A percentile compares a stretch with the other conserved stretches of the same genome.
Conservation (phyloP, 53 echinoderm and acorn worm genomes). For the Holothuria leucospilota region DNA sequence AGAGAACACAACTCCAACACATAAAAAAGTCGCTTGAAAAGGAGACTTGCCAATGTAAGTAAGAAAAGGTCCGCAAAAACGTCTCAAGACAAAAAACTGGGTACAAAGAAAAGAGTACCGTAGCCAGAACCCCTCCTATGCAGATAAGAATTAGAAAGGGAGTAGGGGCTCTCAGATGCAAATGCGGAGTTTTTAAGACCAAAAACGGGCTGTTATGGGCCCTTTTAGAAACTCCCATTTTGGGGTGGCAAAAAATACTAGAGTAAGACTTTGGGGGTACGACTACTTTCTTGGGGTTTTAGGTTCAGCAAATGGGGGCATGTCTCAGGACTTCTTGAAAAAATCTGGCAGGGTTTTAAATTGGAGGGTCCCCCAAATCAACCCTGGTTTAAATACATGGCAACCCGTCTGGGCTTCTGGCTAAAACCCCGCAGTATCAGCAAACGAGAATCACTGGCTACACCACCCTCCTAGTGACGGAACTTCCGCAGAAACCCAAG, state of each 20-base stretch:
- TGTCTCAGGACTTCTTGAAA: constrained; percentile 12
- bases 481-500: constrained; percentile 38
- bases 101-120: no score
- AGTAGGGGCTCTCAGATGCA: background rate
- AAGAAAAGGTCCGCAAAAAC: background rate
- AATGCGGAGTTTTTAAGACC: background rate
- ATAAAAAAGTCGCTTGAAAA: background rate
- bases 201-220: background rate
- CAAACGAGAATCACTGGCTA: constrained; percentile 10
- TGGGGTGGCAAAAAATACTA: background rate
- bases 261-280: constrained; percentile 9
- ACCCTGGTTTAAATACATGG: constrained; percentile 36
- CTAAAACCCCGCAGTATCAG: constrained; percentile 41
- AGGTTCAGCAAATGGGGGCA: constrained; percentile 7
- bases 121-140: background rate
- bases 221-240: background rate
- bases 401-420: constrained; percentile 35
- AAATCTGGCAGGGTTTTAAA: constrained; percentile 28
- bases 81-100: background rate
- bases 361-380: constrained; percentile 27
- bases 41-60: constrained; percentile 6
- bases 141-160: constrained; percentile 1
- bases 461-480: constrained; percentile 41
- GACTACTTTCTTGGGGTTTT: constrained; percentile 21
- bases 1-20: background rate